Percentiles rank a stretch among this genome's conserved stretches.
Evolutionary conservation across 2,888 invertebrate species (phyloP).

Genomic region (Rhagophthalmus giganteus): DNA sequence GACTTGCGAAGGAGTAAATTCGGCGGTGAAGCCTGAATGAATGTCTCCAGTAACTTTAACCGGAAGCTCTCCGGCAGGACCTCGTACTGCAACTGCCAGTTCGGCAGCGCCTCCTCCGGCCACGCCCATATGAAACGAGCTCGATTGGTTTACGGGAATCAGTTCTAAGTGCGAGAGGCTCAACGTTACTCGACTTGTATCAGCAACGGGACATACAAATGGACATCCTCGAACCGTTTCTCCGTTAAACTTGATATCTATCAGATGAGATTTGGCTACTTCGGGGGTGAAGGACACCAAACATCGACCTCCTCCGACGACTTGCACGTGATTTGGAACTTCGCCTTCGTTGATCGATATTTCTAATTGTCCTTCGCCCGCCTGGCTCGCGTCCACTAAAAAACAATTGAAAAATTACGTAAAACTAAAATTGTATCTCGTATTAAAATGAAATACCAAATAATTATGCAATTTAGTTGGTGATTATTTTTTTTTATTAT

Average conservation of each 20-base stretch:
- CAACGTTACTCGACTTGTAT: slow-evolving; percentile 74
- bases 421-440: not conserved
- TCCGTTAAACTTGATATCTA: slow-evolving; percentile 95
- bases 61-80: slow-evolving; percentile 83
- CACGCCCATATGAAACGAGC: slow-evolving; percentile 78
- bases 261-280: slow-evolving; percentile 85
- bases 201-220: slow-evolving; percentile 82
- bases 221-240: slow-evolving; percentile 91
- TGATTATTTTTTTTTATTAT: not conserved
- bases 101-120: slow-evolving; percentile 77
- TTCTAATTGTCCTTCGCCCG: slow-evolving; percentile 98
- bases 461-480: no score
- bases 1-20: slow-evolving; percentile 91
- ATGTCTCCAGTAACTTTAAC: slow-evolving; percentile 88
- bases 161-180: slow-evolving; percentile 78
- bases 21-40: slow-evolving; percentile 83
- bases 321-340: slow-evolving; percentile 97
- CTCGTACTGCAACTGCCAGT: slow-evolving; percentile 84
- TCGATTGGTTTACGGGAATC: slow-evolving; percentile 80
- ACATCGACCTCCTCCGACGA: slow-evolving; percentile 93
- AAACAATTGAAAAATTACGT: slow-evolving; percentile 38
- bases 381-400: slow-evolving; percentile 95
- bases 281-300: slow-evolving; percentile 94
- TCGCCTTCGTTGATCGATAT: slow-evolving; percentile 99
- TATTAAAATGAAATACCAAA: no score